Base-by-base conservation (phyloP, 1,140 invertebrate genomes). In the Achatina immaculata region DNA sequence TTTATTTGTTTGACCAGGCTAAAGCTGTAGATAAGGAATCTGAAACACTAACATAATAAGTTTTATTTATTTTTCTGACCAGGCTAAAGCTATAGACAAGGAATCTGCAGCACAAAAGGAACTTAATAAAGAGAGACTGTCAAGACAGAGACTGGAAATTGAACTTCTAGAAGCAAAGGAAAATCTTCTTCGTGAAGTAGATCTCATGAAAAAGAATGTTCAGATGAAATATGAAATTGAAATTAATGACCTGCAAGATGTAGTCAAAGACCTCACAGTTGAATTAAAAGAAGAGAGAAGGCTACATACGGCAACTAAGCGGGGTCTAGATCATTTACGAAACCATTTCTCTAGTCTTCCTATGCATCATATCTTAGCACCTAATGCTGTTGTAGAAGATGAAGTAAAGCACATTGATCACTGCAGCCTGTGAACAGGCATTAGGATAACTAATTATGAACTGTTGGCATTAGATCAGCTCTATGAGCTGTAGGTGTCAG, bases 321-420 rank as follows among this genome's bases (percentile, higher is more conserved):
- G 83, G 82, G 86, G 82, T 3, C 80, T 88, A 36, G 83, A 86
- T 28, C 86, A 86, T 76, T 76, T 88, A 43, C 55, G 86, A 28
- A 74, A 84, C 38, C 87, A 88, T 82, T 88, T 88, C 72, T 82
- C 86, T 34, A 85, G 83, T 83, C 66, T 88, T n/a, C 87, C 87
- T 45, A 42, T 86, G 2, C 71, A 80, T 1, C 76, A 86, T 71
- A 82, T 86, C 31, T 42, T 86, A 48, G 82, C 85, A 24, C 83
- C 85, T 0, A 83, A 84, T 62, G 71, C 82, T 68, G 85, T 86
- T 0, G 76, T 72, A 0, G 72, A 78, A 43, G 85, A 88, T 58
- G 81, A 88, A 40, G 82, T 88, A 28, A 38, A 78, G n/a, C 40
- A 82, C n/a, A 80, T 85, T 28, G 72, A 82, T 31, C 79, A 81